Evolutionary conservation across 2,797 vertebrate genomes (phyloP), one percentile per base, ranked within the genome.

Genomic region (Spatula versicolor): DNA sequence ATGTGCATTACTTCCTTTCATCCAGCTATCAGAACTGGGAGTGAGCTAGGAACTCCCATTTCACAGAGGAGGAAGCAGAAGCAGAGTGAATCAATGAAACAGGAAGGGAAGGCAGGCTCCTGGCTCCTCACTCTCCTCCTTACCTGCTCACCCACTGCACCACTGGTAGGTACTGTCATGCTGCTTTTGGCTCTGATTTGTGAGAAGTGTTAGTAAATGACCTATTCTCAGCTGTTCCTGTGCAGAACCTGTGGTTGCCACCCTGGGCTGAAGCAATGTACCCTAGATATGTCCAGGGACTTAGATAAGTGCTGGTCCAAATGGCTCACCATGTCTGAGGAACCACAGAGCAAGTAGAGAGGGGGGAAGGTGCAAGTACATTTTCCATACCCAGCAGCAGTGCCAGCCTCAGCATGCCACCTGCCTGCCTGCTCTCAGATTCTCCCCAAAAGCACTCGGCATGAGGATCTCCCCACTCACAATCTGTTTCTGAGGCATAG

Each of bases 21-120:
- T 86, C 52, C 90, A 84, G 73, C 87, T 88, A 81, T 83, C 95
- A 83, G 88, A 94, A 94, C 59, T 71, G 72, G 59, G 83, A 82
- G 86, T 86, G 83, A 88, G 67, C 56, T 41, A 67, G 81, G 75
- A 79, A 84, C 67, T 90, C 77, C 52, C 56, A 45, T 74, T 95
- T 63, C 67, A 55, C 21, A 25, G 64, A 89, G 71, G 48, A 90
- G 83, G 86, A 95, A 74, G 28, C n/a, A 88, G 63, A 56, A 84
- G 25, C 55, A 0, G 2, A 62, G 35, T 58, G 84, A 87, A 59
- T 86, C 12, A 18, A 39, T n/a, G 72, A 69, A 91, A 66, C 37
- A 77, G 81, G 83, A 95, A 78, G 56, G 83, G 45, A 74, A 85
- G 63, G 30, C 60, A 80, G 13, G 48, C 13, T 80, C 17, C 41